Conservation (phyloP, 2,888 invertebrate species). For the Caenorhabditis zanzibari region DNA sequence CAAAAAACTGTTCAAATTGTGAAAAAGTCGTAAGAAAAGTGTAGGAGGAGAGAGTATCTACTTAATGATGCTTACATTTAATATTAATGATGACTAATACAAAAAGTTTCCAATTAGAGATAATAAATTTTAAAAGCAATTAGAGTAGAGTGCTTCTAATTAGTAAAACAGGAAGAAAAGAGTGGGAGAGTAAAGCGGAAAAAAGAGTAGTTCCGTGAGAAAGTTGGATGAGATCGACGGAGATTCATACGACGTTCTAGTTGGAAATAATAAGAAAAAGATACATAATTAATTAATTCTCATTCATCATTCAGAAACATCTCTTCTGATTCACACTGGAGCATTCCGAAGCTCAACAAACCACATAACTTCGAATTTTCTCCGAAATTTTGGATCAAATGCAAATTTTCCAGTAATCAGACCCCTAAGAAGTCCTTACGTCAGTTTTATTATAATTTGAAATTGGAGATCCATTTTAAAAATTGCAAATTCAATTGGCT, state of each 20-base stretch:
- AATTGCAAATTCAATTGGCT: constrained; percentile 30
- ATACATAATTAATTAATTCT: constrained; percentile 22
- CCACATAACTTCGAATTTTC: not conserved
- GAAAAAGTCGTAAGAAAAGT: not conserved
- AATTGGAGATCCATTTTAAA: constrained; percentile 16
- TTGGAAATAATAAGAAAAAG: not conserved
- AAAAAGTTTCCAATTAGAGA: constrained; percentile 4
- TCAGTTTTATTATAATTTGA: constrained; percentile 58
- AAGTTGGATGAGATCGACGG: not conserved
- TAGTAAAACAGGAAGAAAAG: constrained; percentile 4
- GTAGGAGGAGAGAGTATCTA: not conserved
- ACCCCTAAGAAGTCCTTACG: constrained; percentile 35
- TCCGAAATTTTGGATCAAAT: not conserved
- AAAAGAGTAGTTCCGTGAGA: constrained; percentile 19
- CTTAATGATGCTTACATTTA: not conserved
- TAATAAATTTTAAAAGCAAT: not conserved
- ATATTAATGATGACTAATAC: constrained; percentile 9
- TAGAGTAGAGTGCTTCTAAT: constrained; percentile 6
- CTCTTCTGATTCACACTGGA: not conserved
- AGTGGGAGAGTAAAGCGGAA: constrained; percentile 5
- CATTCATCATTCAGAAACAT: constrained; percentile 18
- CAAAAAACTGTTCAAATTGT: not conserved
- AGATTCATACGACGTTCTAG: constrained; percentile 6
- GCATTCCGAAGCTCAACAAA: not conserved
- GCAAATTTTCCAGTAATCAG: constrained; percentile 4